Conservation (phyloP, 2,113 vertebrate genomes). For the Microcebus murinus region DNA sequence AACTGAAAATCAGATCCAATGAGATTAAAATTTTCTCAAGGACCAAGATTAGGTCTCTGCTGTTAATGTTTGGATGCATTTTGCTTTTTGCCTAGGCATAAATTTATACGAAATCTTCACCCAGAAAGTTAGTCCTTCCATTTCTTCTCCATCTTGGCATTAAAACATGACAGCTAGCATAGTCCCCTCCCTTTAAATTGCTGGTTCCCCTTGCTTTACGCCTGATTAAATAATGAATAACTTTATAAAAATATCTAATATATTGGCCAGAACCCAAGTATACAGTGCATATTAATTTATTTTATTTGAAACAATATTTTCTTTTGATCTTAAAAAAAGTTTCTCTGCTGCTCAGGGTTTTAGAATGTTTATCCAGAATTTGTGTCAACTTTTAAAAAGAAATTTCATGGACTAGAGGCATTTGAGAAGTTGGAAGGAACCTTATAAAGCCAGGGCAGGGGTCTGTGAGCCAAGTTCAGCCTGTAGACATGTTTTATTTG, state of each 20-base stretch:
- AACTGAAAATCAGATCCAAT: neutral
- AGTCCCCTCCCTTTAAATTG: neutral
- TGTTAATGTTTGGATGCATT: constrained; percentile 32
- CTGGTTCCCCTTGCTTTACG: neutral
- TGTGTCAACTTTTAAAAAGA: constrained; percentile 61
- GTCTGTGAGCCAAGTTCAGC: constrained; percentile 65
- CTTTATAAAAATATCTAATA: constrained; percentile 42
- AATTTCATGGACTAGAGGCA: constrained; percentile 58
- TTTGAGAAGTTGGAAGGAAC: constrained; percentile 66
- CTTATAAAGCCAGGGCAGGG: constrained; percentile 43
- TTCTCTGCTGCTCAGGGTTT: constrained; percentile 48
- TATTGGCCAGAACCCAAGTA: constrained; percentile 45
- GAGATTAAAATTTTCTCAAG: constrained; percentile 40
- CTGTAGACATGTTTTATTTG: constrained; percentile 77
- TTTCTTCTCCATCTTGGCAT: neutral
- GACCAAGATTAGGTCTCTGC: neutral
- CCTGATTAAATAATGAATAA: constrained; percentile 43
- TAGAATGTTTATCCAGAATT: constrained; percentile 61
- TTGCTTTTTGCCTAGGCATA: neutral
- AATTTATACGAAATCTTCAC: constrained; percentile 1
- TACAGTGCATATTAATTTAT: constrained; percentile 10
- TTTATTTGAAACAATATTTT: constrained; percentile 58
- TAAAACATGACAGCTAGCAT: neutral
- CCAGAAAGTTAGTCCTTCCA: neutral
- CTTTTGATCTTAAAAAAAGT: constrained; percentile 15